Evolutionary conservation across 2,888 invertebrate species (phyloP), one percentile per base, ranked within the genome.

Genomic region (Dusona sp.): DNA sequence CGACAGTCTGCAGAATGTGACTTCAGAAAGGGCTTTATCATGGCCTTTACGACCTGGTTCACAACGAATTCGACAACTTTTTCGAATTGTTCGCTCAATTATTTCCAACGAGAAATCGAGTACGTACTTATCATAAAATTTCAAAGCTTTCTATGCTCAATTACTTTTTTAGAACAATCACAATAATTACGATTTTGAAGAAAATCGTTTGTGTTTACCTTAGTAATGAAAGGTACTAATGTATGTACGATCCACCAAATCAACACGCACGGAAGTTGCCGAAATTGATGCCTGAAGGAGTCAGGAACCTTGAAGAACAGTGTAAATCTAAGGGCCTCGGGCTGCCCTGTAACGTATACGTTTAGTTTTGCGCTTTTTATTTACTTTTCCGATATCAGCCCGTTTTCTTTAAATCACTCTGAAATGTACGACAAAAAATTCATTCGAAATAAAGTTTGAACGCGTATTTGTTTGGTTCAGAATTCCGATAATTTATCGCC

Each of bases 41-140:
- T 86, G 85, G 65, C 83, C 4, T 36, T 16, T 3, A 33, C 16
- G 6, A 51, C 68, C 0, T 51, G 6, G 22, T 74, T 51, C 61
- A 78, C 80, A 3, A 54, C 3, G 2, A 84, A 86, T n/a, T 75
- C 86, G 25, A 68, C 83, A 4, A 67, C 78, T 13, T 86, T 86
- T 22, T 86, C 83, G 11, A 22, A n/a, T 4, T 86, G 86, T 48
- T 86, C 86, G 16, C 11, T 72, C 6, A 13, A 45, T 0, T 0
- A n/a, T 8, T 78, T 86, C 13, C 38, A 86, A 2, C 11, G 11
- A 4, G 7, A n/a, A 13, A 38, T 79, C 70, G 57, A 79, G 79
- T 79, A 67, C 29, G 67, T 67, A 19, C 0, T 22, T 9, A 36
- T 8, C 0, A 29, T 6, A 19, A 38, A 4, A 22, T 38, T 22